Conservation (phyloP, 1,140 invertebrate genomes). For the Dysdera silvatica region DNA sequence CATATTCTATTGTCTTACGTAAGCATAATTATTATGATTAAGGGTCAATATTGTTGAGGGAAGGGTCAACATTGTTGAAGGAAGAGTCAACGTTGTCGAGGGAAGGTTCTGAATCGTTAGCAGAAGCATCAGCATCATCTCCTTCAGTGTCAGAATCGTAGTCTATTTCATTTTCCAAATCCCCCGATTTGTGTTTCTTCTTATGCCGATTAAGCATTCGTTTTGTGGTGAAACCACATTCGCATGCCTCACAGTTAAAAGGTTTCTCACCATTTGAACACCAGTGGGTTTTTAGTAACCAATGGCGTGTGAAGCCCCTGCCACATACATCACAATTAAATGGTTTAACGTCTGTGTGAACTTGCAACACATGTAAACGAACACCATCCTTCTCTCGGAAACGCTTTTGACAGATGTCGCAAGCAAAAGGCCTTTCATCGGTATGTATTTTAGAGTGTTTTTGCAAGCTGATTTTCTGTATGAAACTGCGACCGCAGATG, state of each 20-base stretch:
- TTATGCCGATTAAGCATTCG: not conserved
- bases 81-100: too few species aligned
- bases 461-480: not conserved
- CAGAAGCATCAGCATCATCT: too few species aligned
- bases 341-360: not conserved
- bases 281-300: not conserved
- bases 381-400: not conserved
- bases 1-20: too few species aligned
- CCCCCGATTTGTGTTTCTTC: too few species aligned
- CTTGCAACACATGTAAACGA: too few species aligned
- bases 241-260: not conserved
- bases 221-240: not conserved
- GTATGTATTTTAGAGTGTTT: conserved; percentile 46
- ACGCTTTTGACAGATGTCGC: conserved; percentile 57
- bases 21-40: too few species aligned
- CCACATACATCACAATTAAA: not conserved
- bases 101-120: too few species aligned
- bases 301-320: not conserved
- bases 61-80: too few species aligned
- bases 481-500: conserved; percentile 9
- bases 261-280: not conserved
- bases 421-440: conserved; percentile 53
- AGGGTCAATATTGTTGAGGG: too few species aligned
- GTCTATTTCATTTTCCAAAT: too few species aligned
- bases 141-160: too few species aligned